These are phyloP conservation scores for Meloidogyne exigua DNA, from an alignment of 1,140 invertebrate species.

Conservation along the genomic window DNA sequence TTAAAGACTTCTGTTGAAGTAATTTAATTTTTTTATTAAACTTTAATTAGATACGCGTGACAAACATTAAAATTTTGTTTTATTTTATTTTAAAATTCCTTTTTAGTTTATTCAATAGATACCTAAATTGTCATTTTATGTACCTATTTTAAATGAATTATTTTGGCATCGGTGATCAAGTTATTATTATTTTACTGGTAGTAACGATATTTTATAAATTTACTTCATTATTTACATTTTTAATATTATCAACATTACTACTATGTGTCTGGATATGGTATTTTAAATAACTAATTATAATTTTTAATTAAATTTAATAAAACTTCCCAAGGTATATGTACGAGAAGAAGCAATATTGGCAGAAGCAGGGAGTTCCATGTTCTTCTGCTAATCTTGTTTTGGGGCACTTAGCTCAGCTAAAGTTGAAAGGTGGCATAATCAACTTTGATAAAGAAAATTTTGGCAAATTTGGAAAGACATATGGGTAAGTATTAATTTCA, in stretches of 20 bases:
- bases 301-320: not conserved
- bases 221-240: not conserved
- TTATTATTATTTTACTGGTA: not conserved
- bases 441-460: constrained; percentile 4
- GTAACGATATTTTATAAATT: not conserved
- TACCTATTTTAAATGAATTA: not conserved
- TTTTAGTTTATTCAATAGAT: not conserved
- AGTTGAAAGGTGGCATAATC: not conserved
- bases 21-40: not conserved
- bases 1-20: too few species aligned
- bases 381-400: constrained; percentile 13
- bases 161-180: not conserved
- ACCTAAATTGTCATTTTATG: too few species aligned
- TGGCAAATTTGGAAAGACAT: constrained; percentile 20
- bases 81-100: not conserved
- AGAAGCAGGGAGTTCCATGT: constrained; percentile 8
- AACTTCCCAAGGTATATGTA: not conserved
- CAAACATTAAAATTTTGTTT: not conserved
- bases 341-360: constrained; percentile 17
- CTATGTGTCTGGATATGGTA: not conserved
- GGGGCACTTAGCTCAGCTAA: not conserved
- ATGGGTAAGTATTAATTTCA: constrained; percentile 12
- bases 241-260: not conserved
- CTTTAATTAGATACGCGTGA: not conserved
- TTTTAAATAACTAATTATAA: not conserved